Percentiles rank a stretch among this genome's conserved stretches.
Conservation (phyloP, 92 coral and sea anemone species). For the Actinostola sp. region DNA sequence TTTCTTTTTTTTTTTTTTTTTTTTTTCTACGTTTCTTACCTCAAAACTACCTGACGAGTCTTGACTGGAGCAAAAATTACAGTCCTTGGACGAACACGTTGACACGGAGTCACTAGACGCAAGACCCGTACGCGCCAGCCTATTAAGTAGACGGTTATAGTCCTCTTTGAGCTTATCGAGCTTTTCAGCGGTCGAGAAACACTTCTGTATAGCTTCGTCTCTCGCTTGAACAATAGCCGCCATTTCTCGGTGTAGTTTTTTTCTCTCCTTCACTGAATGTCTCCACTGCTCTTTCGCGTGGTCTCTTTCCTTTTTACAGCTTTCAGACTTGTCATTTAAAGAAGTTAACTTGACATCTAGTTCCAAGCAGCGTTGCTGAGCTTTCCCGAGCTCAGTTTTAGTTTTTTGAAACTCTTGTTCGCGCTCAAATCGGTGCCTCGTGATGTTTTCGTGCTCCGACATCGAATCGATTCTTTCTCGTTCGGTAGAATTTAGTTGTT, state of each 20-base stretch:
- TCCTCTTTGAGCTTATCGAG: conserved; percentile 88
- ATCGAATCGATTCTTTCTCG: conserved; percentile 66
- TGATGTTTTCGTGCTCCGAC: conserved; percentile 52
- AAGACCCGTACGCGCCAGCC: conserved; percentile 78
- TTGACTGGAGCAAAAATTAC: conserved; percentile 77
- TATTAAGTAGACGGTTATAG: conserved; percentile 74
- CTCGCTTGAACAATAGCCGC: conserved; percentile 82
- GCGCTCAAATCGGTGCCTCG: conserved; percentile 60
- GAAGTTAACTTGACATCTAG: conserved; percentile 75
- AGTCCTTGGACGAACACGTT: conserved; percentile 85
- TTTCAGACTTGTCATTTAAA: conserved; percentile 77
- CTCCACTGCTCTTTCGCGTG: conserved; percentile 98
- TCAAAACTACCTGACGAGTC: conserved; percentile 60
- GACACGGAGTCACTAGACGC: conserved; percentile 78
- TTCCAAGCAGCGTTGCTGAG: conserved; percentile 83
- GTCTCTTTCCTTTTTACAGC: conserved; percentile 75
- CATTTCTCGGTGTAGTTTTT: conserved; percentile 84
- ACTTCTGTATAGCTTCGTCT: conserved; percentile 94
- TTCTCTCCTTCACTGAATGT: conserved; percentile 89
- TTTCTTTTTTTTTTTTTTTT: no score
- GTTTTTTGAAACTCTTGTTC: conserved; percentile 69
- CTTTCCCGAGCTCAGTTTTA: conserved; percentile 78
- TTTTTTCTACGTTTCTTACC: no score
- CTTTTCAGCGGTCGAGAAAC: conserved; percentile 92
- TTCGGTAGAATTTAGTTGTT: conserved; percentile 64